Base-by-base conservation (phyloP, 2,797 vertebrate genomes). In the Psittacula echo region DNA sequence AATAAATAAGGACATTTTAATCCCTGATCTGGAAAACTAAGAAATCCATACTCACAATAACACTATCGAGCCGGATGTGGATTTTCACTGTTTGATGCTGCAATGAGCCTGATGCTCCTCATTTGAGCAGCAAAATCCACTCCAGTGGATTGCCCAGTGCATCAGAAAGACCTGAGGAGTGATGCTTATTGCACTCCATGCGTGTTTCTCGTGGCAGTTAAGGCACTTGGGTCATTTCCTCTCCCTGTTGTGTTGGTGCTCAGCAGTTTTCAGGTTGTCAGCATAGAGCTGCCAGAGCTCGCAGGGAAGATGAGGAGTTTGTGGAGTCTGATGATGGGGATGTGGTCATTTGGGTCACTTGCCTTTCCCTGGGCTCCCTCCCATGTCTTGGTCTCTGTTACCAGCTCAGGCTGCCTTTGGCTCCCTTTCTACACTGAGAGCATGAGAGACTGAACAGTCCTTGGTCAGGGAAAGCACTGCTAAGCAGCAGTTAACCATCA, bases 11-110 rank as follows among this genome's bases (percentile, higher is more conserved):
- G 78, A 71, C 96, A 96, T 30, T 96, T 96, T 97, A 91, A 95
- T 94, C 64, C 73, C 77, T 41, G 74, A 30, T 82, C 85, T 61
- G 44, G 89, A 92, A 95, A 95, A 89, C 60, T 47, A 95, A 96
- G 94, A 92, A 96, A 97, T 97, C 97, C 90, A 93, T 93, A 90
- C 93, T 67, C 95, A 67, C 79, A 94, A 71, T 96, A 92, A 95
- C 94, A 64, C 44, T 80, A 29, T 51, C 64, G 68, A 87, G 89
- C 90, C 22, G 18, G 65, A 78, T 77, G 92, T 84, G 93, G 76
- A 29, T 81, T 56, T 71, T 86, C 42, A 10, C 53, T 34, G 34
- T 78, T 53, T 10, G 2, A 32, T 71, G 45, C 54, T 37, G n/a
- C 81, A 45, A 6, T 68, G 80, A 72, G 41, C 50, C 0, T 6